Conservation (phyloP, 2,888 invertebrate species). For the Drosophila engyochracea region DNA sequence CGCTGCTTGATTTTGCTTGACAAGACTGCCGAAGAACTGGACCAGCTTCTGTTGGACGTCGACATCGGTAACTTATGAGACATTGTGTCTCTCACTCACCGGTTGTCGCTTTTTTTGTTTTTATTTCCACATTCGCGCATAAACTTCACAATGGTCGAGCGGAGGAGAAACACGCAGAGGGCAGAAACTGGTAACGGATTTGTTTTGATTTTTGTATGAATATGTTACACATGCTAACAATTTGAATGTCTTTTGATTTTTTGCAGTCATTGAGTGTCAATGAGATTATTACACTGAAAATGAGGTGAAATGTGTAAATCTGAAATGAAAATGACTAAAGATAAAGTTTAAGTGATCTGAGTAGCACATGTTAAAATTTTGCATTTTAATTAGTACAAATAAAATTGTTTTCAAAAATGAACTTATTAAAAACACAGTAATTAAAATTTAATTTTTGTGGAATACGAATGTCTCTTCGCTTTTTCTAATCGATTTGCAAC, state of each 20-base stretch:
- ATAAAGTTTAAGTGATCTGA: neutral
- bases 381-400: neutral
- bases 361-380: neutral
- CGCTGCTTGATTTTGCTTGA: conserved; percentile 34
- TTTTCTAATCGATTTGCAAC: neutral
- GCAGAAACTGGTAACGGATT: conserved; percentile 38
- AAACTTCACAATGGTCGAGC: conserved; percentile 16
- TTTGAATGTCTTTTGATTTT: conserved; percentile 6
- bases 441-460: neutral
- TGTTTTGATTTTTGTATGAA: conserved; percentile 54
- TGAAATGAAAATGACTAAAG: neutral
- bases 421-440: neutral
- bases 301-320: neutral
- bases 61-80: conserved; percentile 36
- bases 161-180: conserved; percentile 9
- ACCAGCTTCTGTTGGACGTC: conserved; percentile 55
- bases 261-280: conserved; percentile 13
- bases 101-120: conserved; percentile 59
- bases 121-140: conserved; percentile 61
- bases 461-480: neutral
- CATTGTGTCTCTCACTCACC: conserved; percentile 23
- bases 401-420: neutral
- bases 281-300: neutral
- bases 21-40: conserved; percentile 49
- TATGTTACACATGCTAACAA: conserved; percentile 18